Conservation (phyloP, 2,888 invertebrate genomes). For the Stictocephala bisonia region DNA sequence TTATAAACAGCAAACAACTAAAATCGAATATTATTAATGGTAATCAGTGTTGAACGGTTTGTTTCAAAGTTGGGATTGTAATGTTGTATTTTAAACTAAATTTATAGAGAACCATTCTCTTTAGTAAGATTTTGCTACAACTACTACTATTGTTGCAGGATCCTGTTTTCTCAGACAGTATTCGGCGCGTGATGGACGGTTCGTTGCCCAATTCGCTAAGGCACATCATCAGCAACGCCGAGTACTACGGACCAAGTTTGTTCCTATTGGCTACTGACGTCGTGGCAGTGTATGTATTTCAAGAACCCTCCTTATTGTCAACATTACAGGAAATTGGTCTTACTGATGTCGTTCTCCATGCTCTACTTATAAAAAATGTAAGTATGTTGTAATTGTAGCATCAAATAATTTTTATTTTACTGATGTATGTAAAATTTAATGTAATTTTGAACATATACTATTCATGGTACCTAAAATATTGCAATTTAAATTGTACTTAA, state of each 20-base stretch:
- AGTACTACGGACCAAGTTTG: conserved; percentile 88
- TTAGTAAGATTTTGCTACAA: too few species aligned
- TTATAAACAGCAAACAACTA: too few species aligned
- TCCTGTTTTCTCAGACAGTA: conserved; percentile 81
- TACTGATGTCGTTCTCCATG: conserved; percentile 86
- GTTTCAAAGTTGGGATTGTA: too few species aligned
- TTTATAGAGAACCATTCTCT: not conserved
- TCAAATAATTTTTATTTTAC: too few species aligned
- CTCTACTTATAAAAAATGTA: conserved; percentile 84
- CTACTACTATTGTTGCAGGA: conserved; percentile 65
- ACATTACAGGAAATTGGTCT: conserved; percentile 88
- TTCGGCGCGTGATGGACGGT: conserved; percentile 88
- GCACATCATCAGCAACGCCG: conserved; percentile 87
- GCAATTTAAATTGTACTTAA: not conserved
- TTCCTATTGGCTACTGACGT: conserved; percentile 86
- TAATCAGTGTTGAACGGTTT: too few species aligned
- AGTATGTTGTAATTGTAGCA: conserved; percentile 57
- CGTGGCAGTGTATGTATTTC: conserved; percentile 85
- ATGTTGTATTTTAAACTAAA: not conserved
- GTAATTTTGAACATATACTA: not conserved
- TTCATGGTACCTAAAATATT: not conserved
- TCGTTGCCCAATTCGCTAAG: conserved; percentile 81
- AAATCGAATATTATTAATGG: too few species aligned
- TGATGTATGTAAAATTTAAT: not conserved
- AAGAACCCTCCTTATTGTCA: conserved; percentile 85